Evolutionary conservation across 2,888 invertebrate species (phyloP).

Genomic region (Drosophila sordidapex): DNA sequence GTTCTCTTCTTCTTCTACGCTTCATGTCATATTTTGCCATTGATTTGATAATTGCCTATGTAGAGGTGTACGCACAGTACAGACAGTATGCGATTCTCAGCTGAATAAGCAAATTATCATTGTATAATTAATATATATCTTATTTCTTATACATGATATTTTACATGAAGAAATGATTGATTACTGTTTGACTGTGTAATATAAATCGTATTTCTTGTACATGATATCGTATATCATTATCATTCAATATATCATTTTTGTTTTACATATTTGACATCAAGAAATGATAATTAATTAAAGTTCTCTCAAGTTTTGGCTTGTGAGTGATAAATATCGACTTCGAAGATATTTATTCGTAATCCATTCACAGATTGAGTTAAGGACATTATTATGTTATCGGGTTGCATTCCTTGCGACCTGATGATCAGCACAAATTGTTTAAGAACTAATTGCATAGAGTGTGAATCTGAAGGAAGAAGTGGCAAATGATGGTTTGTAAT

Average conservation of each 20-base stretch:
- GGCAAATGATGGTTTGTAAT: neutral
- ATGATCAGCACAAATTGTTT: neutral
- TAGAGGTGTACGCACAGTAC: neutral
- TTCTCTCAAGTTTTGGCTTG: neutral
- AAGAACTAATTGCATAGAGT: neutral
- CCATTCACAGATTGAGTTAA: neutral
- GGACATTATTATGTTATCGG: neutral
- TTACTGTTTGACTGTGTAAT: too few species aligned
- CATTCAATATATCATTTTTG: too few species aligned
- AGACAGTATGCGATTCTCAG: neutral
- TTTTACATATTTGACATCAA: too few species aligned
- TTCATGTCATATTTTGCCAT: constrained; percentile 48
- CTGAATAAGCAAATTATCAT: neutral
- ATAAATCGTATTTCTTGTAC: too few species aligned
- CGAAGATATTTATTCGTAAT: too few species aligned
- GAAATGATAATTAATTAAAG: too few species aligned
- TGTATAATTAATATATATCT: neutral
- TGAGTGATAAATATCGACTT: neutral
- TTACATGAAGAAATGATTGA: neutral
- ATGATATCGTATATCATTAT: too few species aligned
- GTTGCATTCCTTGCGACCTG: neutral
- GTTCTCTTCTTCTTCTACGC: constrained; percentile 22
- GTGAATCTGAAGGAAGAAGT: neutral
- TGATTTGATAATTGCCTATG: constrained; percentile 29
- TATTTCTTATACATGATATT: neutral